These are phyloP conservation scores for Pseudococcus jackbeardsleyi DNA, from an alignment of 2,888 invertebrate species.

Conservation along the genomic window DNA sequence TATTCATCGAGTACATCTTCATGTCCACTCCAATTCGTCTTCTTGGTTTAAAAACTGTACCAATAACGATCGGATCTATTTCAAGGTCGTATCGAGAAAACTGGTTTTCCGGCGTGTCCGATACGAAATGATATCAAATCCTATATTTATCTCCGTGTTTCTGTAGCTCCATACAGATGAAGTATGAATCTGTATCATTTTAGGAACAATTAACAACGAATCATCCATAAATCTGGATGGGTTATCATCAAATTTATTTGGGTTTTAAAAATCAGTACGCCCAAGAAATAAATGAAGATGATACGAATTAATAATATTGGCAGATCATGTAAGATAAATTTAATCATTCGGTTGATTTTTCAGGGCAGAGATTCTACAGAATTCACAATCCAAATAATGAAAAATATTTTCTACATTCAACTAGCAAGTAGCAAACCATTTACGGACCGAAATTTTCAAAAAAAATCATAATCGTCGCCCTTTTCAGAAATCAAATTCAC, in stretches of 20 bases:
- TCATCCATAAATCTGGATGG: not conserved
- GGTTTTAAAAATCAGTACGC: too few relatives aligned
- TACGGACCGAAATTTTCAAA: too few relatives aligned
- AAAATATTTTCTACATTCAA: too few relatives aligned
- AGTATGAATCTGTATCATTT: not conserved
- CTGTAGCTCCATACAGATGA: not conserved
- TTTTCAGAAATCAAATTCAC: too few relatives aligned
- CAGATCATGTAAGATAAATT: too few relatives aligned
- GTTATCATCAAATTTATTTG: not conserved
- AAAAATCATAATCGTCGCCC: too few relatives aligned
- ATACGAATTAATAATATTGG: too few relatives aligned
- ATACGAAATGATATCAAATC: not conserved
- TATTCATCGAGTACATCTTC: not conserved
- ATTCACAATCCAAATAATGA: too few relatives aligned
- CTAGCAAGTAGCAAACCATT: too few relatives aligned
- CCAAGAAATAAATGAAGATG: too few relatives aligned
- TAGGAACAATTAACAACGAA: not conserved
- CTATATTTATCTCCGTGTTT: not conserved
- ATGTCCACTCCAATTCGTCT: not conserved
- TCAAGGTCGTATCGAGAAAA: conserved; percentile 29
- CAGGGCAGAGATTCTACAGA: too few relatives aligned
- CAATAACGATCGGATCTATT: conserved; percentile 53
- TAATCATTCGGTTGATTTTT: too few relatives aligned
- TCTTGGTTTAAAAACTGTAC: not conserved
- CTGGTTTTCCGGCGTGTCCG: conserved; percentile 27